Conservation (phyloP, 2,113 vertebrate species). For the Eretmochelys imbricata region DNA sequence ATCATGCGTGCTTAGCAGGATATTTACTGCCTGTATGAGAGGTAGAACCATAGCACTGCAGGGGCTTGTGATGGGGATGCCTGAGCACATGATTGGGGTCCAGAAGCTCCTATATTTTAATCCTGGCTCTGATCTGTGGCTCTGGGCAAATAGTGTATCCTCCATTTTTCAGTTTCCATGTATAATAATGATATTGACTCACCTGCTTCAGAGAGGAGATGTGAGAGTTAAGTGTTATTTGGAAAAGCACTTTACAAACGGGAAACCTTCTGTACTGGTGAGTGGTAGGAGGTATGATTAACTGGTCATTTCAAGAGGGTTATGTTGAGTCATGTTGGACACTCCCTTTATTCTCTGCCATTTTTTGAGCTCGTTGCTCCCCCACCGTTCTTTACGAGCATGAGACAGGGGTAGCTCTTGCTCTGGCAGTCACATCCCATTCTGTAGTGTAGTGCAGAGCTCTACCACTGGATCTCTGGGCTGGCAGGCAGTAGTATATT, state of each 20-base stretch:
- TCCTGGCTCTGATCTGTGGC: not conserved
- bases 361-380: not conserved
- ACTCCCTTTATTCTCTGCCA: not conserved
- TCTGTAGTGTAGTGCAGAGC: not conserved
- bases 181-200: conserved; percentile 25
- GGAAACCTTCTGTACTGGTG: not conserved
- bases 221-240: not conserved
- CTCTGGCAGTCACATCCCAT: not conserved
- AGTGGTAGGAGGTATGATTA: not conserved
- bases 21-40: not conserved
- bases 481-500: not conserved
- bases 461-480: not conserved
- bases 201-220: conserved; percentile 15
- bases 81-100: not conserved
- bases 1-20: not conserved
- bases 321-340: not conserved
- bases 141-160: not conserved
- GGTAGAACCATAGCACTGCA: not conserved
- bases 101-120: conserved; percentile 12
- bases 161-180: not conserved
- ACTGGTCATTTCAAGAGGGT: not conserved
- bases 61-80: not conserved
- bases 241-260: fast-evolving
- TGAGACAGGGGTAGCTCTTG: not conserved
- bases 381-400: not conserved